Evolutionary conservation across 2,888 invertebrate genomes (phyloP), one percentile per base, ranked within the genome.

Genomic region (Brenthis hecate): DNA sequence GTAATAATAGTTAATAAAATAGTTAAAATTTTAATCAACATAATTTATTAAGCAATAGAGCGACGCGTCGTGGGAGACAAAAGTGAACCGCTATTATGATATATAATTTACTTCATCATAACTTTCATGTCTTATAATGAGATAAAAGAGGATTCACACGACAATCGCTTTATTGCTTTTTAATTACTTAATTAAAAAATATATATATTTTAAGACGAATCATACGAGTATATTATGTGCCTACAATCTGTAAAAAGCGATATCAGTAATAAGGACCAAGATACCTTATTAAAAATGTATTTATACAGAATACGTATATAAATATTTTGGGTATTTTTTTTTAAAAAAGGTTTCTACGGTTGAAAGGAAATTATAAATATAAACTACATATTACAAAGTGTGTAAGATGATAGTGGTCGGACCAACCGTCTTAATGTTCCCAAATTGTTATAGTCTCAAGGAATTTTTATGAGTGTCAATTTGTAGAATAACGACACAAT

Each of bases 1-100:
- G 70, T 77, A 53, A 70, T 66, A 62, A 63, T 55, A 63, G 68
- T 57, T 70, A 69, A 63, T 72, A 69, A 74, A 81, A 80, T 81
- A 80, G 80, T 66, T 65, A 68, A 71, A 72, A 72, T 72, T 77
- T 78, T 79, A 80, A 77, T 77, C 79, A 77, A 78, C 75, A 78
- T 80, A 83, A 85, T 85, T 85, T 85, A 85, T 82, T 85, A 84
- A 77, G 79, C 80, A 83, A 84, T 83, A 84, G 83, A 83, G 84
- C 85, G 83, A 83, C 65, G 66, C 78, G 81, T 83, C 91, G 91
- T 91, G 91, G 91, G 91, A 92, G 91, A 88, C 83, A 78, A 80
- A 81, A 82, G 81, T 85, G 85, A 89, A 90, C 88, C 84, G 83
- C 76, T 81, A 64, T 69, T 57, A 85, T 84, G 80, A 82, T 82